phyloP scores from a whole-genome alignment of 2,888 invertebrate species.

The Brenthis daphne region DNA sequence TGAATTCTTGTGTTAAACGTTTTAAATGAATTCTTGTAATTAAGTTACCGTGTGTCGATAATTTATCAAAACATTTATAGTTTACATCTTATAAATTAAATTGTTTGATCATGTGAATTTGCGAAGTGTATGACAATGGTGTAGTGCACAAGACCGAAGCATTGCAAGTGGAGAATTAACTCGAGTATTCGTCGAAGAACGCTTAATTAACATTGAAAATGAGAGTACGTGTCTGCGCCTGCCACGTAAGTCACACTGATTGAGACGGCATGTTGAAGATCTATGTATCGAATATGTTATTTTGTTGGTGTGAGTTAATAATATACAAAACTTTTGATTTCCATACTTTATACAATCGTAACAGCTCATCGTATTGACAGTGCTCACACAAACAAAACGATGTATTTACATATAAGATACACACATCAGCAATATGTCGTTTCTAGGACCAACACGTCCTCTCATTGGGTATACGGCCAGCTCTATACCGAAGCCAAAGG shows the following conservation, averaged over 20 bases:
- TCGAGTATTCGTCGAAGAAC: constrained; percentile 57
- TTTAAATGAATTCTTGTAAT: too few species aligned
- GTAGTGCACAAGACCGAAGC: constrained; percentile 52
- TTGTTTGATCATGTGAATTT: constrained; percentile 6
- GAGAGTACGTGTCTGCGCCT: constrained; percentile 40
- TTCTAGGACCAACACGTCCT: constrained; percentile 42
- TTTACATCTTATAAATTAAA: constrained; percentile 10
- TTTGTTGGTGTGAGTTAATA: neutral
- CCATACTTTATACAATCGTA: neutral
- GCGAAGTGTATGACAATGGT: constrained; percentile 30
- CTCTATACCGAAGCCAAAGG: constrained; percentile 76
- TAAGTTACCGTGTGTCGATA: too few species aligned
- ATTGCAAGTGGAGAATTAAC: constrained; percentile 53
- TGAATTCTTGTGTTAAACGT: too few species aligned
- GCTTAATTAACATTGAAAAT: constrained; percentile 48
- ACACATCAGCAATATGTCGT: constrained; percentile 5
- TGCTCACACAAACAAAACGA: neutral
- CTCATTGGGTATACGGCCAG: constrained; percentile 50
- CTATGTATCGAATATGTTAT: constrained; percentile 1
- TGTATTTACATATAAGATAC: neutral
- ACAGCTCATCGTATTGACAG: neutral
- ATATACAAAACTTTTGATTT: neutral
- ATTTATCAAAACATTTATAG: too few species aligned
- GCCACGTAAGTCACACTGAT: constrained; percentile 16
- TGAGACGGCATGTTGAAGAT: constrained; percentile 15